A percentile compares a stretch with the other conserved stretches of the same genome.
These are phyloP conservation scores for Scaptomyza flava DNA, from an alignment of 2,888 invertebrate species.

Conservation along the genomic window DNA sequence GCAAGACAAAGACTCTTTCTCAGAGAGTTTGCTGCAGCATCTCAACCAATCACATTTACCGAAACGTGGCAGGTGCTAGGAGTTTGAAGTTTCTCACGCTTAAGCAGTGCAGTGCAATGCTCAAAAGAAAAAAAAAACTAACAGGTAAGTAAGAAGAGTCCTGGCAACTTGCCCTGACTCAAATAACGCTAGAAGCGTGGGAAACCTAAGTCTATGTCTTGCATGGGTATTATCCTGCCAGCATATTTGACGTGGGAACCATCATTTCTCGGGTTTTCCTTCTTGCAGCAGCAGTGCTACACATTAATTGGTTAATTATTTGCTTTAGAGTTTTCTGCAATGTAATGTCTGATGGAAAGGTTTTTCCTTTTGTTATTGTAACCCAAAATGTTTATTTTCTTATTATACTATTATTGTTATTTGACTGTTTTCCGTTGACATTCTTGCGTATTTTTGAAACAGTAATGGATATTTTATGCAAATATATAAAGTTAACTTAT, in stretches of 20 bases:
- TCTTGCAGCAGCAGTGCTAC: conserved; percentile 1
- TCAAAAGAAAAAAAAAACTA: conserved; percentile 6
- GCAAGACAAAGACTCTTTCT: conserved; percentile 23
- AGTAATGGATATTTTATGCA: too few relatives aligned
- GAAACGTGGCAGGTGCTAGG: conserved; percentile 72
- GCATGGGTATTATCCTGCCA: conserved; percentile 46
- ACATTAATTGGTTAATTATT: conserved; percentile 19
- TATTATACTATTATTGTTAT: background rate
- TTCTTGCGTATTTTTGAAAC: background rate
- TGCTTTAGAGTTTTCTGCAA: conserved; percentile 5
- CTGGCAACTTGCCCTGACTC: conserved; percentile 55
- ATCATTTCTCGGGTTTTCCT: conserved; percentile 29
- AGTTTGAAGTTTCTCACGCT: conserved; percentile 78
- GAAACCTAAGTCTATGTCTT: conserved; percentile 57
- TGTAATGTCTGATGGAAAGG: background rate
- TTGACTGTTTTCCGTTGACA: background rate
- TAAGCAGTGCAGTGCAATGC: conserved; percentile 26
- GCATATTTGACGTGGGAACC: conserved; percentile 60
- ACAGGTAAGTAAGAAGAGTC: conserved; percentile 67
- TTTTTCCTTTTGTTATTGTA: background rate
- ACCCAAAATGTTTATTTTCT: background rate
- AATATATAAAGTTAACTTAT: too few relatives aligned
- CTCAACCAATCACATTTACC: conserved; percentile 71
- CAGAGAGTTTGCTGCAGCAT: conserved; percentile 55
- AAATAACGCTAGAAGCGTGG: conserved; percentile 71